Conservation (phyloP, 2,888 invertebrate genomes). For the Drosophila kuntzei region DNA sequence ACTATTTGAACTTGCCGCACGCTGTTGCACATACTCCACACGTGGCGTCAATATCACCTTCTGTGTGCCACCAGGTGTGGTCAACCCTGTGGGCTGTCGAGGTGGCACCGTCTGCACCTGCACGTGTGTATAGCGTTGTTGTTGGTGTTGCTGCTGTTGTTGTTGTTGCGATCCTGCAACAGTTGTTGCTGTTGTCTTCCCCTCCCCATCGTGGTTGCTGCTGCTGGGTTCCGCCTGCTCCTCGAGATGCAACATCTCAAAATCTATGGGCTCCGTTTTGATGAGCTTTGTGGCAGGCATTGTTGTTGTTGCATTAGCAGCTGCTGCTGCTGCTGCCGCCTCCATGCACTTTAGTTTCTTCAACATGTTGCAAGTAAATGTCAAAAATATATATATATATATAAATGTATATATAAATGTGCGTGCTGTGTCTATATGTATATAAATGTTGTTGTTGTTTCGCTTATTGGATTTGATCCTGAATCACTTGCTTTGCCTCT, state of each 20-base stretch:
- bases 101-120: conserved; percentile 84
- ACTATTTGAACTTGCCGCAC: conserved; percentile 39
- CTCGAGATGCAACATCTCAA: conserved; percentile 76
- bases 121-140: conserved; percentile 81
- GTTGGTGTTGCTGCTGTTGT: conserved; percentile 17
- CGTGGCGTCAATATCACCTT: conserved; percentile 84
- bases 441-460: conserved; percentile 32
- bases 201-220: conserved; percentile 16
- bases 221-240: conserved; percentile 44
- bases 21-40: conserved; percentile 80
- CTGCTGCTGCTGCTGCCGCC: conserved; percentile 49
- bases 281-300: conserved; percentile 63
- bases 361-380: conserved; percentile 68
- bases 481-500: conserved; percentile 71
- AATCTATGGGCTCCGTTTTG: conserved; percentile 84
- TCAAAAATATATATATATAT: conserved; percentile 22
- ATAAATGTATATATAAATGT: conserved; percentile 28
- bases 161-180: conserved; percentile 3
- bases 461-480: conserved; percentile 74
- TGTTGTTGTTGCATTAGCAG: conserved; percentile 29
- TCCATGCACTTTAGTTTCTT: conserved; percentile 84
- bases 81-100: conserved; percentile 73
- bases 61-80: conserved; percentile 77
- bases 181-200: conserved; percentile 27
- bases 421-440: conserved; percentile 29